A percentile compares a stretch with the other conserved stretches of the same genome.
These are phyloP conservation scores for Sphenopsis melanotis DNA, from an alignment of 2,797 vertebrate species.

Conservation along the genomic window DNA sequence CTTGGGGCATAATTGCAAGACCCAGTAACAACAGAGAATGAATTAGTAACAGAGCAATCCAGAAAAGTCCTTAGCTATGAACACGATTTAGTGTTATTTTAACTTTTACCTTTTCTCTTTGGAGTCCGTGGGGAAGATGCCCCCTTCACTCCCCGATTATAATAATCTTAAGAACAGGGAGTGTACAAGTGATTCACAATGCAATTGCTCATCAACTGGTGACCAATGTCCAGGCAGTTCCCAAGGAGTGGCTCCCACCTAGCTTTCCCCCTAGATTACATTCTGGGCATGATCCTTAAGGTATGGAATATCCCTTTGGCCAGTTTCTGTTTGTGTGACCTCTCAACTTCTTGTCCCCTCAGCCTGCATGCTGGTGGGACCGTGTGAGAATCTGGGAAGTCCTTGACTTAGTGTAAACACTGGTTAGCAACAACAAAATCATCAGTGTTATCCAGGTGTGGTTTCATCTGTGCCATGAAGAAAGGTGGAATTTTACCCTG, in stretches of 20 bases:
- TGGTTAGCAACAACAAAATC: not conserved
- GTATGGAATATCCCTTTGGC: not conserved
- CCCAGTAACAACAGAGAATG: not conserved
- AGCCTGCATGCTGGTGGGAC: not conserved
- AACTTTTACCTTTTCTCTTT: not conserved
- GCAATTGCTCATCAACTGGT: not conserved
- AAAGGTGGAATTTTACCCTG: not conserved
- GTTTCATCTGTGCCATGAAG: not conserved
- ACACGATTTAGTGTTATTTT: not conserved
- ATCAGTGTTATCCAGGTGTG: not conserved
- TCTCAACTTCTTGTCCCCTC: not conserved
- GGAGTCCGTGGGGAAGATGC: not conserved
- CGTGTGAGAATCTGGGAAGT: not conserved
- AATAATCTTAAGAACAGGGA: not conserved
- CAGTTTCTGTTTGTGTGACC: not conserved
- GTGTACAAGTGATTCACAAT: not conserved
- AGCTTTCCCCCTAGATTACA: not conserved
- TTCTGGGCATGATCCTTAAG: too few species aligned
- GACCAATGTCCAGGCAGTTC: not conserved
- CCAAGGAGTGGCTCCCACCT: not conserved
- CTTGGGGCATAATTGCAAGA: not conserved
- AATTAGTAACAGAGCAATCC: not conserved
- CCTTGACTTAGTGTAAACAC: not conserved
- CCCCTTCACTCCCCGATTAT: not conserved
- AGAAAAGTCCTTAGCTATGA: not conserved